Conservation (phyloP, 2,888 invertebrate genomes). For the Ormyrus nitidulus region DNA sequence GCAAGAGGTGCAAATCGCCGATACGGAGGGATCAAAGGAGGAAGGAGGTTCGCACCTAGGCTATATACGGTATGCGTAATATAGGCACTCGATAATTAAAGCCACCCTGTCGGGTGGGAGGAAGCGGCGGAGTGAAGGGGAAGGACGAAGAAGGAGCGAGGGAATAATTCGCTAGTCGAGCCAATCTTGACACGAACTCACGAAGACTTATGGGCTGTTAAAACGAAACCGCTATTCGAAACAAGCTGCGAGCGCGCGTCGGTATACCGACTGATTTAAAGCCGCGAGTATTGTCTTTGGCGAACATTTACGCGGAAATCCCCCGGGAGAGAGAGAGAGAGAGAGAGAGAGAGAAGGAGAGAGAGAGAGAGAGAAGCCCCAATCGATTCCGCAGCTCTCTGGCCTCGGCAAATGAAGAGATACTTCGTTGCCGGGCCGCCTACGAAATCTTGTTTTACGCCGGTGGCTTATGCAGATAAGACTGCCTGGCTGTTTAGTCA, state of each 20-base stretch:
- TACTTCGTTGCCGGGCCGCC: slow-evolving; percentile 1
- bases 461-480: slow-evolving; percentile 41
- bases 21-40: slow-evolving; percentile 2
- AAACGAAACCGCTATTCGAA: slow-evolving; percentile 52
- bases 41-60: neutral
- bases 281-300: slow-evolving; percentile 50
- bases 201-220: slow-evolving; percentile 54
- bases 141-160: neutral
- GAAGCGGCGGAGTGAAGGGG: neutral
- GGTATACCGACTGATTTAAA: slow-evolving; percentile 38
- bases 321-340: slow-evolving; percentile 5
- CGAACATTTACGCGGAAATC: slow-evolving; percentile 43
- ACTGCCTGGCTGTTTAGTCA: slow-evolving; percentile 68
- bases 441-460: slow-evolving; percentile 33
- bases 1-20: neutral
- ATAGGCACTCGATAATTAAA: slow-evolving; percentile 45
- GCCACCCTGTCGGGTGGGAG: neutral
- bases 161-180: slow-evolving; percentile 30
- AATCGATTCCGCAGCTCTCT: neutral
- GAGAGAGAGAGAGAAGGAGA: neutral
- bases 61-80: slow-evolving; percentile 22
- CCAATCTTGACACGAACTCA: slow-evolving; percentile 49
- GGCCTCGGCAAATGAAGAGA: slow-evolving; percentile 29
- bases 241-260: slow-evolving; percentile 28
- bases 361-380: no score